A percentile compares a stretch with the other conserved stretches of the same genome.
Evolutionary conservation across 2,888 invertebrate genomes (phyloP).

Genomic region (Metopia argyrocephala): DNA sequence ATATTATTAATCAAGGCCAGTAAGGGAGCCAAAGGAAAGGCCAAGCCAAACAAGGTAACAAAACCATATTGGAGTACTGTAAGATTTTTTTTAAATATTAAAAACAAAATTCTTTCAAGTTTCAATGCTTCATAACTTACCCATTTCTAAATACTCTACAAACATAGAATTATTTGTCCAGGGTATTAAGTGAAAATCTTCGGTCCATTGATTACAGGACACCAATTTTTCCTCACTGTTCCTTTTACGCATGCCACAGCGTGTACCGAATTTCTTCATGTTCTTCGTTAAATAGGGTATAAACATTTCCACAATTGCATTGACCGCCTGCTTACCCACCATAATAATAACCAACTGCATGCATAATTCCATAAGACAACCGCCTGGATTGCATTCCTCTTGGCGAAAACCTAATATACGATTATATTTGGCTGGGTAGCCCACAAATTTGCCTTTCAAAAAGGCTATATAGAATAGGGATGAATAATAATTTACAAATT

Average conservation of each 20-base stretch:
- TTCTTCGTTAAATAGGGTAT: constrained; percentile 82
- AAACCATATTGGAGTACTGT: constrained; percentile 92
- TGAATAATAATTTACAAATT: constrained; percentile 94
- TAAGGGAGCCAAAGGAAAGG: constrained; percentile 90
- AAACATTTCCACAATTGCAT: constrained; percentile 87
- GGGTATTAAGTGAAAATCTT: constrained; percentile 84
- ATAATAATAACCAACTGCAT: constrained; percentile 92
- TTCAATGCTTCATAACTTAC: constrained; percentile 75
- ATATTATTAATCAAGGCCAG: constrained; percentile 90
- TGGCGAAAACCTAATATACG: constrained; percentile 84
- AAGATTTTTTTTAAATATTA: constrained; percentile 65
- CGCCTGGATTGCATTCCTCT: constrained; percentile 90
- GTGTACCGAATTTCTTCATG: constrained; percentile 77
- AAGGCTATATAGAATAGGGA: constrained; percentile 92
- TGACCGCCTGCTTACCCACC: constrained; percentile 91
- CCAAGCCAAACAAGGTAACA: constrained; percentile 90
- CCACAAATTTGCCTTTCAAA: constrained; percentile 87
- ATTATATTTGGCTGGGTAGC: constrained; percentile 88
- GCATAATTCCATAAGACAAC: constrained; percentile 91
- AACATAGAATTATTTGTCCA: constrained; percentile 85
- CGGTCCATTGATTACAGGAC: constrained; percentile 85
- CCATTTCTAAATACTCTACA: constrained; percentile 92
- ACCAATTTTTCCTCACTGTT: constrained; percentile 77
- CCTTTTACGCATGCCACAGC: constrained; percentile 79
- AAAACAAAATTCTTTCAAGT: neutral